phyloP scores from a whole-genome alignment of 2,888 invertebrate species.

The Hemithea aestivaria region DNA sequence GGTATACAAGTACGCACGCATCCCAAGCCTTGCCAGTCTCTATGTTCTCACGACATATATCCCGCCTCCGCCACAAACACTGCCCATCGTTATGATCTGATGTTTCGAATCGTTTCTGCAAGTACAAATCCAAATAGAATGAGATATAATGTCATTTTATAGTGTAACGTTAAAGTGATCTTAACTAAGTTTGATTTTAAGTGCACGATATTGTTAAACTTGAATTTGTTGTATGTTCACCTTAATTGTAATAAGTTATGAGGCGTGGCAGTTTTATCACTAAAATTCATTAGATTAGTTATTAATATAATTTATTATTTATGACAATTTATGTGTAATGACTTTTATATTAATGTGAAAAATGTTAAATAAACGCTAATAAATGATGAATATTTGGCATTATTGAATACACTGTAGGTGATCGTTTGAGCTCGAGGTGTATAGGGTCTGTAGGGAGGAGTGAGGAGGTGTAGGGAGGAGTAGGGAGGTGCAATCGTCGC shows the following conservation, averaged over 20 bases:
- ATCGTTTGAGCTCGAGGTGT: not conserved
- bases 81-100: conserved; percentile 68
- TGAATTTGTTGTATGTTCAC: conserved; percentile 75
- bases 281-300: conserved; percentile 61
- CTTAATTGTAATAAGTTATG: conserved; percentile 73
- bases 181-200: conserved; percentile 72
- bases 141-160: conserved; percentile 76
- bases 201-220: conserved; percentile 76
- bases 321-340: conserved; percentile 67
- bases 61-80: conserved; percentile 38
- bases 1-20: conserved; percentile 75
- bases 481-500: too few relatives aligned
- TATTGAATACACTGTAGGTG: conserved; percentile 59
- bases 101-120: conserved; percentile 56
- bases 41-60: conserved; percentile 58
- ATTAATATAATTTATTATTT: conserved; percentile 64
- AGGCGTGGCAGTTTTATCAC: conserved; percentile 72
- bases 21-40: conserved; percentile 76
- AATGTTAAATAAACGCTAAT: conserved; percentile 74
- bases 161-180: conserved; percentile 75
- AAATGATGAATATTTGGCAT: conserved; percentile 71
- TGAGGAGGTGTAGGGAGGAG: too few relatives aligned
- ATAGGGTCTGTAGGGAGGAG: conserved; percentile 9
- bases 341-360: conserved; percentile 77
- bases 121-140: conserved; percentile 78